Base-by-base conservation (phyloP, 2,888 invertebrate genomes). In the Diabrotica balteata region DNA sequence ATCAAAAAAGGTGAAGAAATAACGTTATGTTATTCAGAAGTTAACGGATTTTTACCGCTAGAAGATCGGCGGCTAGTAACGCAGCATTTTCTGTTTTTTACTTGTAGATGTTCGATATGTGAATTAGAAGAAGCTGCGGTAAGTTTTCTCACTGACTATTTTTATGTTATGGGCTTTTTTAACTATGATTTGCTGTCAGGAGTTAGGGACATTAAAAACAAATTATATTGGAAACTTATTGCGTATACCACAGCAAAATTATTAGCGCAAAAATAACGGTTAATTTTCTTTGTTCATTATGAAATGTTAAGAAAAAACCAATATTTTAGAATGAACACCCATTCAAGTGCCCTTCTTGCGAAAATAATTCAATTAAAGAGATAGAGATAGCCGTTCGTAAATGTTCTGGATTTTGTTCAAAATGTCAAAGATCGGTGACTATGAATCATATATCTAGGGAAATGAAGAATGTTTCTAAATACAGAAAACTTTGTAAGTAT, bases 1-100 rank as follows among this genome's bases (percentile, higher is more conserved):
- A 78, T 79, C 59, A 60, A 55, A 63, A 10, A 61, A 54, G 73
- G 72, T 8, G 75, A 78, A 63, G 77, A 77, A 66, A 74, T 79
- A 22, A 77, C 77, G 1, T 61, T 79, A 46, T 69, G 73, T 44
- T 78, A 78, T 60, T 55, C 53, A 0, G 76, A 76, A 72, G 66
- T 77, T 8, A 69, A 68, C 65, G 65, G 72, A 22, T 69, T 73
- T 46, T 65, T 72, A 7, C 44, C 59, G 32, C 9, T 71, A 8
- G 32, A 59, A 7, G 72, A 76, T 43, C 58, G 77, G 44, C 68
- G 67, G 45, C 8, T 74, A 9, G 65, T 77, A 46, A 71, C 73
- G 42, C 43, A 67, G 63, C 63, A 73, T 55, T 53, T 72, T n/a
- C 73, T 74, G 63, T 59, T 67, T 63, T 77, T 77, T 44, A 64